Evolutionary conservation across 2,888 invertebrate genomes (phyloP).

Genomic region (Bellardia pandia): DNA sequence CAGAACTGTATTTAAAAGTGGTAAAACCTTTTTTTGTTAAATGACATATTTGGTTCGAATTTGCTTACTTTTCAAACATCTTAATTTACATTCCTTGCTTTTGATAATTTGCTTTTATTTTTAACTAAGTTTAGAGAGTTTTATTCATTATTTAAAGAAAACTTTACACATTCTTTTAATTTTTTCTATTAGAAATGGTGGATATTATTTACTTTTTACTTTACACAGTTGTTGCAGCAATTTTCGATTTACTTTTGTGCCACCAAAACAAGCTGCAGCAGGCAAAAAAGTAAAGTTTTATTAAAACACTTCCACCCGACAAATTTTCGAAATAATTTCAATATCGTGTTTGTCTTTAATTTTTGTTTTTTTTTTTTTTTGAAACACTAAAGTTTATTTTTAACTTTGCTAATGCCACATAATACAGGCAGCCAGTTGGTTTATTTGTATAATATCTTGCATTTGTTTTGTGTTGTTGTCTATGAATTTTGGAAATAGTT

Average conservation of each 20-base stretch:
- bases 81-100: not conserved
- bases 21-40: too few species aligned
- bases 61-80: not conserved
- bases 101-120: not conserved
- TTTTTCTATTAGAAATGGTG: not conserved
- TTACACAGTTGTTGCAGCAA: not conserved
- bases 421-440: not conserved
- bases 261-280: not conserved
- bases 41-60: not conserved
- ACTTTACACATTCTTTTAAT: not conserved
- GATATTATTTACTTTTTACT: not conserved
- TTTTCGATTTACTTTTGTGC: not conserved
- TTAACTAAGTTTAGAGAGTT: too few species aligned
- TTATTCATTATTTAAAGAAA: not conserved
- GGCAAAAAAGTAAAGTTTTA: not conserved
- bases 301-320: conserved; percentile 39
- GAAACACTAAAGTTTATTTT: conserved; percentile 35
- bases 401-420: conserved; percentile 40
- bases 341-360: conserved; percentile 51
- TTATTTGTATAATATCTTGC: not conserved
- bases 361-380: conserved; percentile 16
- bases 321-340: conserved; percentile 65
- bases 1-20: too few species aligned
- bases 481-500: conserved; percentile 37
- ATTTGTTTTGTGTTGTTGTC: conserved; percentile 35